Evolutionary conservation across 2,888 invertebrate genomes (phyloP), one percentile per base, ranked within the genome.

Genomic region (Pachydiplax longipennis): DNA sequence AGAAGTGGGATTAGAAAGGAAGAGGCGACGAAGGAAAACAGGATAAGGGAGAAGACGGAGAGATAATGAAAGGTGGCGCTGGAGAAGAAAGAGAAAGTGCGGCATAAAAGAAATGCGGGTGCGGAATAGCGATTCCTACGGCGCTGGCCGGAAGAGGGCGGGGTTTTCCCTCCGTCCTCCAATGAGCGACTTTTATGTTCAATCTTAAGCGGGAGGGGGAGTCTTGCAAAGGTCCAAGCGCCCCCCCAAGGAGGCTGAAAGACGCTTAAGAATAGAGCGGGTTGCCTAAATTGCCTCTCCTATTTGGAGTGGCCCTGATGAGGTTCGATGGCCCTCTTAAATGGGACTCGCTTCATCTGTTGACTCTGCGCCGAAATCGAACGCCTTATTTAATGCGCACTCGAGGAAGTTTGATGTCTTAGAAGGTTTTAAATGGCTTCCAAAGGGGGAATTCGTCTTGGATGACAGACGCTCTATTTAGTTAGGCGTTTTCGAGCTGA

Each of bases 141-240:
- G 12, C 48, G 25, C 48, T 48, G 82, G 82, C 83, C 83, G 83
- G 58, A 83, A 83, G 31, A 87, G 65, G 87, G 87, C 87, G 87
- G 87, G 87, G 87, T 65, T 35, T n/a, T 87, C n/a, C 37, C 61
- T 61, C 35, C 35, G 87, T 61, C 65, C 65, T 65, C 87, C 87
- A 87, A 87, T 87, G 87, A 87, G 87, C 87, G 87, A 87, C 61
- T 87, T 87, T 87, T 87, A 83, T 87, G 65, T 40, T 40, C 87
- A 87, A 87, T 87, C 87, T 87, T 87, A 87, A 87, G 87, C n/a
- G 58, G 65, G 37, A 83, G 83, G 2, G 35, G 44, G 44, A 44
- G 10, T 65, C 65, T 22, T 22, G 25, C 65, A n/a, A 65, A n/a
- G 65, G 65, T 65, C 65, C 65, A 65, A 65, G 65, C 31, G 73